phyloP scores from a whole-genome alignment of 1,140 invertebrate genomes.

The Bombus terrestris region DNA sequence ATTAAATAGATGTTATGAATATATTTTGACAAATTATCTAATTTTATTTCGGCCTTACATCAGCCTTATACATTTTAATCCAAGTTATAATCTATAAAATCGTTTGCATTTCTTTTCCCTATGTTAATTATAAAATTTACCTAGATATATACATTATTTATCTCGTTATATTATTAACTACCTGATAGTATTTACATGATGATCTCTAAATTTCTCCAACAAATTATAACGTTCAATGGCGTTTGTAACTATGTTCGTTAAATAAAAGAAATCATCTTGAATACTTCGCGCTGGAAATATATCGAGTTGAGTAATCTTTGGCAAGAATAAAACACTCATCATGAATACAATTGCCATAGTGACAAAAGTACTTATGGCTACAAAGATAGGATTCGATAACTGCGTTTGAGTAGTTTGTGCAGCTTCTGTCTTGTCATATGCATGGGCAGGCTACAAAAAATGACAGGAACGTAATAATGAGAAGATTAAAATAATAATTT shows the following conservation, averaged over 20 bases:
- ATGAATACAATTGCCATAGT: constrained; percentile 73
- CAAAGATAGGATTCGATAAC: constrained; percentile 68
- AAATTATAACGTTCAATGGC: constrained; percentile 64
- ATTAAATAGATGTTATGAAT: constrained; percentile 39
- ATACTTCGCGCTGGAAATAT: constrained; percentile 57
- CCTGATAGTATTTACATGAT: background rate
- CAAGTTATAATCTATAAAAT: background rate
- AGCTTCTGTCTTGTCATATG: constrained; percentile 45
- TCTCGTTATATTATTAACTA: constrained; percentile 10
- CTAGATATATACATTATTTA: background rate
- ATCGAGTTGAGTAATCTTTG: constrained; percentile 62
- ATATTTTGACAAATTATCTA: background rate
- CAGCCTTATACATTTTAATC: constrained; percentile 9
- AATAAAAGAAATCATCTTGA: constrained; percentile 67
- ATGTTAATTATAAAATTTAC: constrained; percentile 5
- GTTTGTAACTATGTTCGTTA: constrained; percentile 67
- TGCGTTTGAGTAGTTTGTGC: constrained; percentile 65
- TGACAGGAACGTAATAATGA: background rate
- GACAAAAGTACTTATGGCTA: constrained; percentile 72
- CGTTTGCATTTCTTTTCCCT: background rate
- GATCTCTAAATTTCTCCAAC: constrained; percentile 34
- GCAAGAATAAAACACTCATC: constrained; percentile 69
- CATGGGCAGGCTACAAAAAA: constrained; percentile 55
- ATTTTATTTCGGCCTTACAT: constrained; percentile 10
- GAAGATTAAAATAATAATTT: background rate